phyloP scores from a whole-genome alignment of 1,140 invertebrate species.

The Sipha flava region DNA sequence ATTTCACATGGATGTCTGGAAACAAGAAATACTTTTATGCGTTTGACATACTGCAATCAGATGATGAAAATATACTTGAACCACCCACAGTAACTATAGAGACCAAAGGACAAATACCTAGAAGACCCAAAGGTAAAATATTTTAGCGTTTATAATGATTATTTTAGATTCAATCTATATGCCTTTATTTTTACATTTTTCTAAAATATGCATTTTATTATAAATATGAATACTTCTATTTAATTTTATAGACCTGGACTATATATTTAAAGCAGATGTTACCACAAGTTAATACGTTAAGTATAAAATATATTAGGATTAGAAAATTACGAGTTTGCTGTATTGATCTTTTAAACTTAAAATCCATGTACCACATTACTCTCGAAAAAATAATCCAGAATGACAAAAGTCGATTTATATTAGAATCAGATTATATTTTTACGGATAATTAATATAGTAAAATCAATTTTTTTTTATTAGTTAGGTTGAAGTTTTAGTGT shows the following conservation, averaged over 20 bases:
- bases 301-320: neutral
- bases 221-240: no score
- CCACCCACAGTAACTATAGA: constrained; percentile 80
- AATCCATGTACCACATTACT: no score
- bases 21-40: constrained; percentile 77
- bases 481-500: no score
- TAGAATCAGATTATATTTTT: no score
- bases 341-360: no score
- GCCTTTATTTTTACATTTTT: no score
- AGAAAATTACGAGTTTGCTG: neutral
- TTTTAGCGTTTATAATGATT: neutral
- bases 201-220: no score
- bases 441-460: no score
- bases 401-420: no score
- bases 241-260: constrained; percentile 1
- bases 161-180: neutral
- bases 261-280: neutral
- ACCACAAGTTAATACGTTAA: neutral
- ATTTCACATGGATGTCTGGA: constrained; percentile 86
- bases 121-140: constrained; percentile 64
- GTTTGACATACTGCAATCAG: constrained; percentile 75
- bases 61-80: constrained; percentile 70
- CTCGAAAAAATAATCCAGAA: no score
- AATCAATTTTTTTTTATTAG: no score
- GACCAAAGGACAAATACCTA: constrained; percentile 71